These are phyloP conservation scores for Drosophila suboccidentalis DNA, from an alignment of 2,888 invertebrate genomes.

Conservation along the genomic window DNA sequence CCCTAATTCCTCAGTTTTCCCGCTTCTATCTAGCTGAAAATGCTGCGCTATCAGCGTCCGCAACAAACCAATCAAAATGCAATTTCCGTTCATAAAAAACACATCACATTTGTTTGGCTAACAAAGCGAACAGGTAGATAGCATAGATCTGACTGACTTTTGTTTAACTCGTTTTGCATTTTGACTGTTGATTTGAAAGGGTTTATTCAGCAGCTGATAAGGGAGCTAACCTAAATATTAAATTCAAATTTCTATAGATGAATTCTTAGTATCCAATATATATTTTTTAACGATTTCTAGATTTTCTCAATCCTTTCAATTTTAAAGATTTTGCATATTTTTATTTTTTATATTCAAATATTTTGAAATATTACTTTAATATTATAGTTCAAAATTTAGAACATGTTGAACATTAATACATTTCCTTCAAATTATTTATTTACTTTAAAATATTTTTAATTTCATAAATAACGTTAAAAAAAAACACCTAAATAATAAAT, in stretches of 20 bases:
- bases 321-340: too few relatives aligned
- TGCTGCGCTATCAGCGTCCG: slow-evolving; percentile 67
- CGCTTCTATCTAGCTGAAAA: slow-evolving; percentile 16
- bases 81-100: slow-evolving; percentile 67
- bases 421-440: too few relatives aligned
- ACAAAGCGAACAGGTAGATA: slow-evolving; percentile 32
- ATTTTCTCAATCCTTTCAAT: too few relatives aligned
- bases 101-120: slow-evolving; percentile 44
- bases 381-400: too few relatives aligned
- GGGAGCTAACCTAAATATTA: background rate
- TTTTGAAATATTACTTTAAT: too few relatives aligned
- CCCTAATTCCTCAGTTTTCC: slow-evolving; percentile 14
- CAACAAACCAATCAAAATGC: slow-evolving; percentile 77
- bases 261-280: background rate
- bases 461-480: too few relatives aligned
- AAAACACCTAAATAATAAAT: too few relatives aligned
- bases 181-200: background rate
- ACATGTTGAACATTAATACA: too few relatives aligned
- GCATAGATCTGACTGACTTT: slow-evolving; percentile 32
- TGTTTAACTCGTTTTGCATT: background rate
- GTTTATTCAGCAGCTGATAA: background rate
- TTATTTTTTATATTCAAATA: too few relatives aligned
- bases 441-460: background rate
- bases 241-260: background rate
- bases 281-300: too few relatives aligned